Base-by-base conservation (phyloP, 2,888 invertebrate species). In the Xylocampa areola region DNA sequence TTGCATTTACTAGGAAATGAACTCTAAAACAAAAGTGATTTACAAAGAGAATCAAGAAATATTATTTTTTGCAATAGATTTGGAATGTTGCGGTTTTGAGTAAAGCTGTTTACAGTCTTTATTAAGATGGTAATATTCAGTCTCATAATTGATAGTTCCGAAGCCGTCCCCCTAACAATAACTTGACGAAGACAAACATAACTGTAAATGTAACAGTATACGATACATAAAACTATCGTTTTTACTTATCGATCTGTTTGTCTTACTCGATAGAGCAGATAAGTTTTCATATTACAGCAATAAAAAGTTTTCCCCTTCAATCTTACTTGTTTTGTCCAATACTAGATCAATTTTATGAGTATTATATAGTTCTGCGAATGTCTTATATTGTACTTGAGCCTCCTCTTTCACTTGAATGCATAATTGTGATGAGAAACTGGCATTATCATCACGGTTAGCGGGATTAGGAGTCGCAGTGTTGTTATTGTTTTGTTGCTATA, bases 171-270 rank as follows among this genome's bases (percentile, higher is more conserved):
- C n/a, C n/a, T n/a, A n/a, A n/a, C n/a, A n/a, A n/a, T n/a, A n/a
- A n/a, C n/a, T n/a, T n/a, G n/a, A n/a, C n/a, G n/a, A 10, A 17
- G 17, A 17, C 10, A 17, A 10, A 25, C 4, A 36, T 17, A n/a
- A 44, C 25, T 17, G n/a, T 19, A 16, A 8, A 4, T 29, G 23
- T 41, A 14, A 29, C 11, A 30, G 13, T 36, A 50, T 21, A 21
- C 21, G 21, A 36, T 7, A 14, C 33, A 36, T 29, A 27, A 16
- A 29, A 53, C 36, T 52, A 35, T 37, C 40, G 17, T 54, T 50
- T 47, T 8, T 30, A 36, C 21, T 69, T 67, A 72, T 72, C 48
- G 73, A 68, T 73, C 69, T 72, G 72, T 72, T 72, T 72, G 48
- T 68, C 60, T 57, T 58, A 17, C 16, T 53, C 36, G 36, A 40